These are phyloP conservation scores for Tyria jacobaeae DNA, from an alignment of 2,888 invertebrate genomes.

Conservation along the genomic window DNA sequence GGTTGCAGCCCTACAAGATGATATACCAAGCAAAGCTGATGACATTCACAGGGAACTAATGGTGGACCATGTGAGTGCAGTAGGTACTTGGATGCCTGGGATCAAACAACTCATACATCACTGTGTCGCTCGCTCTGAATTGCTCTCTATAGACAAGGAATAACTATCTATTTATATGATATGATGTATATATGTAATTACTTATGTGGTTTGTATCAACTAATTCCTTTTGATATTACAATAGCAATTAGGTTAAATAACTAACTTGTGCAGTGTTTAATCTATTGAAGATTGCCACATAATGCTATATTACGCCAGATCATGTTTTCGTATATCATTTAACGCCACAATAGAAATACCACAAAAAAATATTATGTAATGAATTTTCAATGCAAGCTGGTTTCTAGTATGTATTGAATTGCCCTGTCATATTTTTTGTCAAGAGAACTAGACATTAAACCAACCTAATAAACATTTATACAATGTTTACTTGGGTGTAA, in stretches of 20 bases:
- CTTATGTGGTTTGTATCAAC: too few relatives aligned
- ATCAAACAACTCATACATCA: slow-evolving; percentile 87
- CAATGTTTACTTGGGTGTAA: too few relatives aligned
- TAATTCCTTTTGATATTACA: slow-evolving; percentile 1
- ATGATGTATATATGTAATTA: too few relatives aligned
- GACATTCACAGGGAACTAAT: slow-evolving; percentile 86
- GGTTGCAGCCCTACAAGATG: slow-evolving; percentile 82
- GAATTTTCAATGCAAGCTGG: too few relatives aligned
- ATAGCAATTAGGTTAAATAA: too few relatives aligned
- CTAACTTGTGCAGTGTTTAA: background rate
- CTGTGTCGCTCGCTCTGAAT: slow-evolving; percentile 74
- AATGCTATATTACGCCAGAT: background rate
- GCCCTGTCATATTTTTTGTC: too few relatives aligned
- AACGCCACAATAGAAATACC: too few relatives aligned
- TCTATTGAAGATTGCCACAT: background rate
- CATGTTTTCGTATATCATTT: too few relatives aligned
- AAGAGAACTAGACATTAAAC: too few relatives aligned
- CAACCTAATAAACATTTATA: too few relatives aligned
- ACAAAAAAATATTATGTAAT: too few relatives aligned
- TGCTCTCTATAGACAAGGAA: slow-evolving; percentile 76
- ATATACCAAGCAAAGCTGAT: slow-evolving; percentile 82
- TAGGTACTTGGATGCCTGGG: slow-evolving; percentile 88
- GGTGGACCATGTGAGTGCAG: slow-evolving; percentile 86
- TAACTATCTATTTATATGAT: slow-evolving; percentile 23
- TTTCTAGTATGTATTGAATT: too few relatives aligned